Percentiles rank a stretch among this genome's conserved stretches.
Evolutionary conservation across 2,113 vertebrate genomes (phyloP).

Genomic region (Aldabrachelys gigantea): DNA sequence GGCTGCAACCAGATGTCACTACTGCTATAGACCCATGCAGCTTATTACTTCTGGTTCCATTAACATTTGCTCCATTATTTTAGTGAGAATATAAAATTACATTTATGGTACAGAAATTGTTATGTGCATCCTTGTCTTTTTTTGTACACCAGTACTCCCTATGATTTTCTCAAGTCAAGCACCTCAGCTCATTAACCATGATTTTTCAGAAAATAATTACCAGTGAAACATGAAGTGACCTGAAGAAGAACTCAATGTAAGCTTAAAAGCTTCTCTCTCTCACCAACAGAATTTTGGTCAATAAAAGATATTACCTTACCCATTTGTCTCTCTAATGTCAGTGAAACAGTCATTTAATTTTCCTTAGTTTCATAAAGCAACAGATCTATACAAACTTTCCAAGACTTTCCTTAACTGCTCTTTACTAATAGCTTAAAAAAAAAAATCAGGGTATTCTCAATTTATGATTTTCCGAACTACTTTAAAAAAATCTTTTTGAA

Average conservation of each 20-base stretch:
- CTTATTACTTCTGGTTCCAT: conserved; percentile 5
- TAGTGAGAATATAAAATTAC: neutral
- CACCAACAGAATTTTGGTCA: neutral
- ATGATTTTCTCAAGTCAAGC: neutral
- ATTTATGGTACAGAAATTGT: neutral
- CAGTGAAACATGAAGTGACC: neutral
- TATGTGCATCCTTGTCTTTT: neutral
- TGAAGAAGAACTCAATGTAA: neutral
- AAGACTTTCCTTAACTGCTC: neutral
- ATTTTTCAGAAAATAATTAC: neutral
- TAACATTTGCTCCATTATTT: neutral
- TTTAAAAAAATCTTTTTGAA: neutral
- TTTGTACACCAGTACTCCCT: neutral
- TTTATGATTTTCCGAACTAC: neutral
- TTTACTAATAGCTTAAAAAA: neutral
- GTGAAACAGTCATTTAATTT: neutral
- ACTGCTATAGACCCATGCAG: neutral
- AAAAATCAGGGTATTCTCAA: neutral
- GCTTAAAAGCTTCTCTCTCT: neutral
- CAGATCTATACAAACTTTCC: neutral
- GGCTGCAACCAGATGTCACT: neutral
- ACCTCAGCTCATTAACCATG: neutral
- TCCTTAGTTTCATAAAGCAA: neutral
- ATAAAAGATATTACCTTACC: neutral
- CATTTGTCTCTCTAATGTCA: neutral